Evolutionary conservation across 2,113 vertebrate species (phyloP).

Genomic region (Oxygymnocypris stewartii): DNA sequence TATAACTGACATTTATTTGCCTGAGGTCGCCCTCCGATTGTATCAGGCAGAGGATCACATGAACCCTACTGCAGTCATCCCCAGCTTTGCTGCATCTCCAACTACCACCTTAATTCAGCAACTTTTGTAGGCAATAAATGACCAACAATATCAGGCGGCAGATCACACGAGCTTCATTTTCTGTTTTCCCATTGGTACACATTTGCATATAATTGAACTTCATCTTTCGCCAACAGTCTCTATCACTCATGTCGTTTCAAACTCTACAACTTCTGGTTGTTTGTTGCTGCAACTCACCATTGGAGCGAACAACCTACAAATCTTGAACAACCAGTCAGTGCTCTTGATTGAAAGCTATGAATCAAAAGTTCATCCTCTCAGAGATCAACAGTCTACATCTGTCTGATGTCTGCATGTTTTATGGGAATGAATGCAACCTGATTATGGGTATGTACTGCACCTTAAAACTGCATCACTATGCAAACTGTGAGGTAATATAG

Average conservation of each 20-base stretch:
- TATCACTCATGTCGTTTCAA: not conserved
- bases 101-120: not conserved
- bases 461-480: slow-evolving; percentile 32
- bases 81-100: not conserved
- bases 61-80: not conserved
- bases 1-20: not conserved
- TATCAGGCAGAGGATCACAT: not conserved
- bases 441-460: slow-evolving; percentile 17
- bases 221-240: not conserved
- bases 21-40: not conserved
- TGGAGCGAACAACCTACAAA: not conserved
- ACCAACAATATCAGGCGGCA: not conserved
- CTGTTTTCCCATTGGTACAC: not conserved
- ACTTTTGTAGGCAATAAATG: not conserved
- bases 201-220: slow-evolving; percentile 28
- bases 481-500: slow-evolving; percentile 44
- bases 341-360: slow-evolving; percentile 1
- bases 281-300: not conserved
- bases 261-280: not conserved
- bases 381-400: slow-evolving; percentile 3
- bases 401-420: not conserved
- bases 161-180: not conserved
- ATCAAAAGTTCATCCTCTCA: slow-evolving; percentile 7
- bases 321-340: not conserved
- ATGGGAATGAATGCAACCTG: not conserved